These are phyloP conservation scores for Archivesica marissinica DNA, from an alignment of 1,140 invertebrate species.

Conservation along the genomic window DNA sequence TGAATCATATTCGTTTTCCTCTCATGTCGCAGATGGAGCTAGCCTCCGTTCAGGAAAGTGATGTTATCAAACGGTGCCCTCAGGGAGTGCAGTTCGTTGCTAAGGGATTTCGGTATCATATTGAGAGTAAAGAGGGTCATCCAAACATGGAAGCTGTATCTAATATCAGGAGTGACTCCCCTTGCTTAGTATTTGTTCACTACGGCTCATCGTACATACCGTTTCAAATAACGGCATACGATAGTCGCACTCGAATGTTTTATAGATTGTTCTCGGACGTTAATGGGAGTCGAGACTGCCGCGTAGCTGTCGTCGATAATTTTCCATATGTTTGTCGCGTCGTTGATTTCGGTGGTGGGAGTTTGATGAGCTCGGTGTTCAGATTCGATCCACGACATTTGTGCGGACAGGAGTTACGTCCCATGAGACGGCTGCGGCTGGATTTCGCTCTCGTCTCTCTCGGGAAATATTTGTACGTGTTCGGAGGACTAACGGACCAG, in stretches of 20 bases:
- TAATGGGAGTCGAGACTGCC: slow-evolving; percentile 80
- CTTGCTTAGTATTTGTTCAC: slow-evolving; percentile 78
- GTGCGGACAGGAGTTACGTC: slow-evolving; percentile 78
- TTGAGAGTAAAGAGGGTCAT: slow-evolving; percentile 79
- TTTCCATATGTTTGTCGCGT: slow-evolving; percentile 82
- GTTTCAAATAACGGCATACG: slow-evolving; percentile 82
- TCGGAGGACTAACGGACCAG: slow-evolving; percentile 96
- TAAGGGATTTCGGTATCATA: slow-evolving; percentile 80
- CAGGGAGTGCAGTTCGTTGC: slow-evolving; percentile 71
- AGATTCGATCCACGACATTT: slow-evolving; percentile 83
- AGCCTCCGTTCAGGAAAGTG: slow-evolving; percentile 72
- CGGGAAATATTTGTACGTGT: slow-evolving; percentile 93
- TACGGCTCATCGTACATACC: slow-evolving; percentile 81
- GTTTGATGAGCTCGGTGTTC: slow-evolving; percentile 80
- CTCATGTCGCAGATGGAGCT: slow-evolving; percentile 80
- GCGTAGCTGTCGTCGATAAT: slow-evolving; percentile 80
- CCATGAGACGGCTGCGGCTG: slow-evolving; percentile 78
- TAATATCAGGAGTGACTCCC: slow-evolving; percentile 72
- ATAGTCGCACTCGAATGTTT: slow-evolving; percentile 74
- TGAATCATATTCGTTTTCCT: slow-evolving; percentile 78
- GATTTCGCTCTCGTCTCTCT: slow-evolving; percentile 86
- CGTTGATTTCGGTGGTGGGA: slow-evolving; percentile 82
- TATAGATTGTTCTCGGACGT: slow-evolving; percentile 80
- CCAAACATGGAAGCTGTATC: slow-evolving; percentile 77
- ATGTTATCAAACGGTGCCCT: slow-evolving; percentile 76